Percentiles rank a stretch among this genome's conserved stretches.
Evolutionary conservation across 2,113 vertebrate genomes (phyloP).

Genomic region (Amazona vittata): DNA sequence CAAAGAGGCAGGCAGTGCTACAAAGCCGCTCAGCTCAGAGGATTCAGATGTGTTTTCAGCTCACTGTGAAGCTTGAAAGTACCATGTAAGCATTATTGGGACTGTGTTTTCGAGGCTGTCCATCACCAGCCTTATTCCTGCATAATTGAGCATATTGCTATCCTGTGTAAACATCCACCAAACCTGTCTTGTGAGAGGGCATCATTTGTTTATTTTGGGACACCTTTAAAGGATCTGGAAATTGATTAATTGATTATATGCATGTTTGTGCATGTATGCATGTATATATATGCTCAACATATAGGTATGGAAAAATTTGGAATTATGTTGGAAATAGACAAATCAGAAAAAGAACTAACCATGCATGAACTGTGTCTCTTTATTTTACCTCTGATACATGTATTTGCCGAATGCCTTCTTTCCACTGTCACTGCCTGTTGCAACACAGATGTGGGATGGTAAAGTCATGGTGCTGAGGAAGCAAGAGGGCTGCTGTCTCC

Average conservation of each 20-base stretch:
- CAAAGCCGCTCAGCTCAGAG: background rate
- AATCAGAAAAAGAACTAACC: background rate
- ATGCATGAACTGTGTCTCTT: background rate
- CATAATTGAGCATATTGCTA: background rate
- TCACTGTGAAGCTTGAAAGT: background rate
- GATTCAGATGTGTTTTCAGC: constrained; percentile 7
- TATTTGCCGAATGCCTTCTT: background rate
- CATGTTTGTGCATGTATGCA: fast-evolving
- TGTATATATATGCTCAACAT: background rate
- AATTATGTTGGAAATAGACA: background rate
- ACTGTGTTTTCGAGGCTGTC: background rate
- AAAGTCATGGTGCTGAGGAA: background rate
- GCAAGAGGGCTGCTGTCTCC: background rate
- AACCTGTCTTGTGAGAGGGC: fast-evolving
- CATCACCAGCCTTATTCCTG: background rate
- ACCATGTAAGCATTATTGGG: background rate
- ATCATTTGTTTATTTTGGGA: background rate
- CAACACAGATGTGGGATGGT: background rate
- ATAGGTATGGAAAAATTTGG: background rate
- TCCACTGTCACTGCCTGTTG: background rate
- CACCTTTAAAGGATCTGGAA: background rate
- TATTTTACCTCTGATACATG: background rate
- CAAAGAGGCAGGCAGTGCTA: background rate
- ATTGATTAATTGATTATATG: background rate
- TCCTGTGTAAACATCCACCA: background rate